Conservation (phyloP, 2,797 vertebrate species). For the Gallinago solitaria region DNA sequence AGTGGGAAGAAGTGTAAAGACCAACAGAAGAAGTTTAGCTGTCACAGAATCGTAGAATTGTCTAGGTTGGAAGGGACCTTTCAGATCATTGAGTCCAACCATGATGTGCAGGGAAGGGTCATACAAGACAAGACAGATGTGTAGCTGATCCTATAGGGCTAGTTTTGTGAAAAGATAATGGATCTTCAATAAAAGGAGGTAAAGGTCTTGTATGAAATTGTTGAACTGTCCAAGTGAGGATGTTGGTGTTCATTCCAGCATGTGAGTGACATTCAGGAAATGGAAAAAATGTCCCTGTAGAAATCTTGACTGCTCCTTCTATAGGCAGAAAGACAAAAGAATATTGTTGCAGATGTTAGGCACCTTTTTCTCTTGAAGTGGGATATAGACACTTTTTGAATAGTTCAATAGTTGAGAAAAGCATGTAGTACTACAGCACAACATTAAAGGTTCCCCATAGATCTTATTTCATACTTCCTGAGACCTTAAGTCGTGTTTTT, state of each 20-base stretch:
- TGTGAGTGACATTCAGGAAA: not conserved
- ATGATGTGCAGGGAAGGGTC: not conserved
- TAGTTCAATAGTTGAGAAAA: not conserved
- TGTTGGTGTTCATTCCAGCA: accelerated
- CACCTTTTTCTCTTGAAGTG: not conserved
- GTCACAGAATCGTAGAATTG: not conserved
- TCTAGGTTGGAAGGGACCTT: not conserved
- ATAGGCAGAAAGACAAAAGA: not conserved
- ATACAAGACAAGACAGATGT: not conserved
- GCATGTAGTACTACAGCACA: not conserved
- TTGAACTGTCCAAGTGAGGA: not conserved
- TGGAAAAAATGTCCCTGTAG: not conserved
- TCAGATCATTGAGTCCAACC: not conserved
- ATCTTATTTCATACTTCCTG: not conserved
- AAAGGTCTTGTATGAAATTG: not conserved
- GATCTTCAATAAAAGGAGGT: not conserved
- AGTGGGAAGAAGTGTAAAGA: not conserved
- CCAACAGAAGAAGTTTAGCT: not conserved
- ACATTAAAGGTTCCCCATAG: not conserved
- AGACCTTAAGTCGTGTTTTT: not conserved
- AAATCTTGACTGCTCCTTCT: not conserved
- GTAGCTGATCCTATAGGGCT: not conserved
- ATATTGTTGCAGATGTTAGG: not conserved
- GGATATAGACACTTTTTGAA: not conserved
- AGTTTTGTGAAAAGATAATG: not conserved